Percentiles rank a stretch among this genome's conserved stretches.
Evolutionary conservation across 2,888 invertebrate species (phyloP).

Genomic region (Agonum fuliginosum): DNA sequence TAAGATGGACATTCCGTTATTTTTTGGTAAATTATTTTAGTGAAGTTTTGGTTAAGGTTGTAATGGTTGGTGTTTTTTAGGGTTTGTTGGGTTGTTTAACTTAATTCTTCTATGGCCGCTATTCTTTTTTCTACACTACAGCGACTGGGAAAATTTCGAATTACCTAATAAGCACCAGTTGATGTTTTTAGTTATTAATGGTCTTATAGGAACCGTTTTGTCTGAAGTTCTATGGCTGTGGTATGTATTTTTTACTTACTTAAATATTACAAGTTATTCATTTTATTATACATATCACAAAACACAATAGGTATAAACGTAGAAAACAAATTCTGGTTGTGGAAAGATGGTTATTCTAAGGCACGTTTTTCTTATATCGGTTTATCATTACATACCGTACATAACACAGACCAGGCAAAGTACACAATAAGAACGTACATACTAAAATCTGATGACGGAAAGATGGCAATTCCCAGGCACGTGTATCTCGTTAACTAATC

Average conservation of each 20-base stretch:
- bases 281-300: no score
- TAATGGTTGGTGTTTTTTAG: conserved; percentile 74
- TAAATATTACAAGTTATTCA: no score
- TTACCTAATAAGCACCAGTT: conserved; percentile 89
- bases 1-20: conserved; percentile 94
- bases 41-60: background rate
- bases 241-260: conserved; percentile 78
- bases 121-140: conserved; percentile 90
- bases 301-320: no score
- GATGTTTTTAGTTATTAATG: conserved; percentile 87
- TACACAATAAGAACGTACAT: no score
- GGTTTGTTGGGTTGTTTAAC: conserved; percentile 95
- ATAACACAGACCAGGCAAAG: no score
- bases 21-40: conserved; percentile 84
- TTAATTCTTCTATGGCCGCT: conserved; percentile 91
- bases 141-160: conserved; percentile 88
- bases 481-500: no score
- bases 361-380: no score
- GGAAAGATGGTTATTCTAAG: no score
- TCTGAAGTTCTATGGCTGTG: conserved; percentile 95
- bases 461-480: no score
- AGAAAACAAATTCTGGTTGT: no score
- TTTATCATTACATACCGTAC: no score
- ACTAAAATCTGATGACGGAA: no score
- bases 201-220: conserved; percentile 91